These are phyloP conservation scores for Sebastes kiyomatsui DNA, from an alignment of 2,797 vertebrate genomes.

Conservation along the genomic window DNA sequence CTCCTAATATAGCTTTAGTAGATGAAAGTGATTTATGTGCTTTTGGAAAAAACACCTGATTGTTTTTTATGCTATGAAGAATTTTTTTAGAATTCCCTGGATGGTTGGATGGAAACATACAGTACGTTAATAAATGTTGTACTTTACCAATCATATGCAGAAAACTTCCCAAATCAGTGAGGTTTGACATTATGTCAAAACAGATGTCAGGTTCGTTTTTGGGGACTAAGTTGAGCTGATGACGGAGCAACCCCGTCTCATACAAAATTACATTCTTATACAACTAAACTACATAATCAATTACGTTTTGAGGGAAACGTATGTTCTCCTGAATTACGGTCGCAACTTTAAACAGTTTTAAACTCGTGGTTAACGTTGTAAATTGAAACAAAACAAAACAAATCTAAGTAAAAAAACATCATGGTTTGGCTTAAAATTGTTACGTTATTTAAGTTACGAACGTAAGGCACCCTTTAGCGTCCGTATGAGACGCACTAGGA, in stretches of 20 bases:
- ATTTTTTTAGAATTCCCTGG: background rate
- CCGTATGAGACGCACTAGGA: too few species aligned
- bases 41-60: constrained; percentile 21
- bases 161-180: background rate
- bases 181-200: background rate
- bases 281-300: too few species aligned
- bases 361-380: too few species aligned
- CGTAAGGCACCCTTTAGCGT: too few species aligned
- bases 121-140: background rate
- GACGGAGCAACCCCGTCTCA: background rate
- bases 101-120: constrained; percentile 21
- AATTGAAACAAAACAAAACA: too few species aligned
- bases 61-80: background rate
- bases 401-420: too few species aligned
- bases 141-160: background rate
- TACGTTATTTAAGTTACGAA: too few species aligned
- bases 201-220: background rate
- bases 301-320: too few species aligned
- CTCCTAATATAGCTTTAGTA: background rate
- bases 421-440: too few species aligned
- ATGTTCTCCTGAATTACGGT: too few species aligned
- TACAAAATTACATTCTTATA: too few species aligned
- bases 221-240: background rate
- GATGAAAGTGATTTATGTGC: background rate
- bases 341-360: too few species aligned